Evolutionary conservation across 2,113 vertebrate genomes (phyloP).

Genomic region (Stomatorhinus ivindoensis): DNA sequence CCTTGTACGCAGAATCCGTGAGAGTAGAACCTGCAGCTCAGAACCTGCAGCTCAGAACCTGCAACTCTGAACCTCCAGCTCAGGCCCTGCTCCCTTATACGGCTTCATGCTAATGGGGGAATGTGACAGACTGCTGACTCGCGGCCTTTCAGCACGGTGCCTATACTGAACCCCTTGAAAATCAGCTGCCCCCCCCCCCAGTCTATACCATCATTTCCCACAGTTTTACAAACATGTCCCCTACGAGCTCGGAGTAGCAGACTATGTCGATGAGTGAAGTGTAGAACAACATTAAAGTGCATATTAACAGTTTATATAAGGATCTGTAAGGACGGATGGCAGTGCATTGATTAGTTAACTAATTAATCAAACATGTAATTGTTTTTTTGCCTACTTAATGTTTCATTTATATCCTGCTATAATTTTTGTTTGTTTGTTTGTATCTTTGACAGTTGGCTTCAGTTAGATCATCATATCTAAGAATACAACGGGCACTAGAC

Average conservation of each 20-base stretch:
- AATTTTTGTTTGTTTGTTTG: background rate
- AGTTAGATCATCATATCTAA: background rate
- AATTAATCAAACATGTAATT: background rate
- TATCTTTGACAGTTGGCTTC: background rate
- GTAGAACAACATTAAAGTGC: background rate
- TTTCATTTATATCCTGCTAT: background rate
- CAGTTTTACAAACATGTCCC: background rate
- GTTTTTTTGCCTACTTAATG: background rate
- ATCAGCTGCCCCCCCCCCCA: background rate
- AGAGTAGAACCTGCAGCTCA: background rate
- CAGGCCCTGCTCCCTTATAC: background rate
- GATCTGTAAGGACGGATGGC: background rate
- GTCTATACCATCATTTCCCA: background rate
- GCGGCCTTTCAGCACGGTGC: background rate
- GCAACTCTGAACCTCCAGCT: too few species aligned
- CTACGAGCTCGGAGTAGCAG: background rate
- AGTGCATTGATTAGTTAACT: background rate
- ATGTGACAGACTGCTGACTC: constrained; percentile 1
- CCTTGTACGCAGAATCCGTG: background rate
- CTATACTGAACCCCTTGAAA: background rate
- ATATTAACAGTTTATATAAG: background rate
- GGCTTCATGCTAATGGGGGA: background rate
- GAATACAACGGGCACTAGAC: background rate
- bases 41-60: too few species aligned
- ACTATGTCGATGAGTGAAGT: background rate